A percentile compares a stretch with the other conserved stretches of the same genome.
phyloP scores from a whole-genome alignment of 2,113 vertebrate species.

The Numida meleagris region DNA sequence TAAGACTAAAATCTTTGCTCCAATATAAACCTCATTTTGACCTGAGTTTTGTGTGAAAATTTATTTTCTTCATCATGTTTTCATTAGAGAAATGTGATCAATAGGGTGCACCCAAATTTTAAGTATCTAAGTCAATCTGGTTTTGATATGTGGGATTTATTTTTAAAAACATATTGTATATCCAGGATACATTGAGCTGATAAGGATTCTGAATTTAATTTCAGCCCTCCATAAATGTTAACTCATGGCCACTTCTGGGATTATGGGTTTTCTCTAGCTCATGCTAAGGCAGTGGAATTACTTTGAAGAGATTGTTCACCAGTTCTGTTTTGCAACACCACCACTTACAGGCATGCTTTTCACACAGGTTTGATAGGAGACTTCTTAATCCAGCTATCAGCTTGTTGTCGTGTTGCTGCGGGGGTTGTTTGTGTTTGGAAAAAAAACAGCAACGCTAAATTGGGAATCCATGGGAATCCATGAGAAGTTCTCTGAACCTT shows the following conservation, averaged over 20 bases:
- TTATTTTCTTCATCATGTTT: conserved; percentile 15
- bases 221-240: not conserved
- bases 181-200: not conserved
- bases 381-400: not conserved
- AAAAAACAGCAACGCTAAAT: not conserved
- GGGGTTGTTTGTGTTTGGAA: not conserved
- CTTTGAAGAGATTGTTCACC: not conserved
- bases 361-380: not conserved
- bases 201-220: not conserved
- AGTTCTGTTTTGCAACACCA: not conserved
- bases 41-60: conserved; percentile 21
- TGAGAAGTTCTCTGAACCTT: not conserved
- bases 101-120: not conserved
- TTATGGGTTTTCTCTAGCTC: not conserved
- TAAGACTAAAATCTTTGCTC: conserved; percentile 33
- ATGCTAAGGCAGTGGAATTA: not conserved
- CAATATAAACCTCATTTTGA: conserved; percentile 43
- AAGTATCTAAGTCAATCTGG: not conserved
- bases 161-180: not conserved
- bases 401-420: not conserved
- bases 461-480: no score
- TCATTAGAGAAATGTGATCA: not conserved
- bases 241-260: not conserved
- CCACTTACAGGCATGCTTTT: not conserved
- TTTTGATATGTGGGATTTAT: not conserved